Evolutionary conservation across 2,113 vertebrate genomes (phyloP), one percentile per base, ranked within the genome.

Genomic region (Xerus inauris): DNA sequence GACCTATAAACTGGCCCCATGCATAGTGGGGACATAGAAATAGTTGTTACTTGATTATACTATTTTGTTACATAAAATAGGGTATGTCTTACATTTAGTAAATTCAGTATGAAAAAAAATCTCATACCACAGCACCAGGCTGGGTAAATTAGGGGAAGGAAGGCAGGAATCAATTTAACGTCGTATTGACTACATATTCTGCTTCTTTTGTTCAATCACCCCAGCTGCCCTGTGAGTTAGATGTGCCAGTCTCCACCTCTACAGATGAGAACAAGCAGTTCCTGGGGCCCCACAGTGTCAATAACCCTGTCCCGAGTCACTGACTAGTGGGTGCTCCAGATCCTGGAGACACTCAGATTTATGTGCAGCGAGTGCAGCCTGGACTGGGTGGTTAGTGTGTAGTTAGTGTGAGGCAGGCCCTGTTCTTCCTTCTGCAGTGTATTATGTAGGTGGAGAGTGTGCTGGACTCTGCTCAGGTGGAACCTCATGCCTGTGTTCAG

Each of bases 61-160:
- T 62, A 8, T 91, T 75, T 62, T 76, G 71, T 93, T 80, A 28
- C 71, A 8, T 83, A 80, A 92, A 93, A 42, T 4, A 96, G 90
- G 51, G 12, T 85, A 47, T 80, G 26, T 80, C 26, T 95, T 81
- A 30, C 76, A 11, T 80, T 45, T 75, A 62, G 59, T 69, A 97
- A 81, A 87, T 80, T 64, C 71, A 76, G 0, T 28, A 20, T 14
- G 62, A 40, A 82, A 79, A 62, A 77, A 73, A 16, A 30, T 17
- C 38, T 87, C 51, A 65, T 17, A 6, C 59, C 49, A 38, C 13
- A 16, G 38, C 40, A 32, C 8, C 85, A 57, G 45, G 89, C 45
- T 16, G 49, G 42, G 83, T 90, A 17, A 62, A 38, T 67, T 24
- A 45, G 35, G 82, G 62, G 79, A 92, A 87, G 57, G 79, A 67